A percentile compares a stretch with the other conserved stretches of the same genome.
Evolutionary conservation across 30 jellyfish, hydroid and myxozoan species (phyloP).

Genomic region (Hydractinia symbiolongicarpus): DNA sequence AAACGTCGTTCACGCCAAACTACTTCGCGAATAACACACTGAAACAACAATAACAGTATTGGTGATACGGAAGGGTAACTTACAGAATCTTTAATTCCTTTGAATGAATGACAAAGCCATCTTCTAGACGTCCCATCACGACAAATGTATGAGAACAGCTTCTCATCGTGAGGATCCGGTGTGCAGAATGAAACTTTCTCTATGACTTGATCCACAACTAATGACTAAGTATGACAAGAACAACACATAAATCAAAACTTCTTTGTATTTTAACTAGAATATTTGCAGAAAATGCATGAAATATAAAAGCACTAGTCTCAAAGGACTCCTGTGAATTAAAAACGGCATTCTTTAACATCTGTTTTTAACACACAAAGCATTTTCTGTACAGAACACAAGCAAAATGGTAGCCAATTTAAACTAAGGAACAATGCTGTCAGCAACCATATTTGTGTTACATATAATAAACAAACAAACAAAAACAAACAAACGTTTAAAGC

Average conservation of each 20-base stretch:
- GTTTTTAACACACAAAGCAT: too few species aligned
- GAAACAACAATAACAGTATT: not conserved
- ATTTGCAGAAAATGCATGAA: too few species aligned
- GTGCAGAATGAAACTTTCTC: conserved; percentile 97
- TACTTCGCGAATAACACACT: not conserved
- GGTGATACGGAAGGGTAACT: conserved; percentile 11
- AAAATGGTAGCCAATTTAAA: too few species aligned
- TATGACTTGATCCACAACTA: conserved; percentile 97
- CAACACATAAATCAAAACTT: not conserved
- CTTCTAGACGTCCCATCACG: conserved; percentile 99
- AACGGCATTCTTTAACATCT: too few species aligned
- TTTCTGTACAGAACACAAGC: too few species aligned
- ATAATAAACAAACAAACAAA: not conserved
- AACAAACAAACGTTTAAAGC: not conserved
- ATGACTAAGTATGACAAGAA: conserved; percentile 50
- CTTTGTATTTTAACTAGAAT: too few species aligned
- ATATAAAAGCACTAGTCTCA: too few species aligned
- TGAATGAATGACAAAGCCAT: conserved; percentile 96
- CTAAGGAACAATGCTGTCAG: too few species aligned
- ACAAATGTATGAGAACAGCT: conserved; percentile 86
- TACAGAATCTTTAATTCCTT: conserved; percentile 89
- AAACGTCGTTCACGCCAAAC: not conserved
- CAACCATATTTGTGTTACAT: too few species aligned
- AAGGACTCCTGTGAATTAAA: too few species aligned
- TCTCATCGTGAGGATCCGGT: conserved; percentile 97